Conservation (phyloP, 2,113 vertebrate species). For the Macquaria australasica region DNA sequence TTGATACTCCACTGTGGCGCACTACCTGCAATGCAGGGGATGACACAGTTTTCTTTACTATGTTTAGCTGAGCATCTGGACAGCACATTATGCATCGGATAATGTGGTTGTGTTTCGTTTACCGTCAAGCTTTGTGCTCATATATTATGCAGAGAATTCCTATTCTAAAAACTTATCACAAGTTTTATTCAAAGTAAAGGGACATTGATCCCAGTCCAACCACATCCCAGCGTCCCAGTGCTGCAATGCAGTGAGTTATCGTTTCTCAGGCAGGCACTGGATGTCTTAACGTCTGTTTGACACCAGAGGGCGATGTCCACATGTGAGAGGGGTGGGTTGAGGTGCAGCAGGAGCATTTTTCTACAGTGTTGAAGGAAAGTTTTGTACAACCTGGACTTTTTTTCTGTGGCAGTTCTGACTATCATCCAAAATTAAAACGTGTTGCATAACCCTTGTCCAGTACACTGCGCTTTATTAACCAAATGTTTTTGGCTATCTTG, state of each 20-base stretch:
- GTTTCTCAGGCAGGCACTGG: neutral
- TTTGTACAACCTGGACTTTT: neutral
- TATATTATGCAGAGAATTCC: neutral
- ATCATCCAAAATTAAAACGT: neutral
- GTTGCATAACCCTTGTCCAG: neutral
- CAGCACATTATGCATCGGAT: slow-evolving; percentile 17
- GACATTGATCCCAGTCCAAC: slow-evolving; percentile 43
- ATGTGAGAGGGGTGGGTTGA: slow-evolving; percentile 21
- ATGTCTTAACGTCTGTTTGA: slow-evolving; percentile 37
- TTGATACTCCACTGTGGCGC: slow-evolving; percentile 38
- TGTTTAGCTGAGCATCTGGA: slow-evolving; percentile 37
- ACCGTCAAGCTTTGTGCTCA: neutral
- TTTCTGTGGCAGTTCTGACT: neutral
- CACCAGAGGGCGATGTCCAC: slow-evolving; percentile 80
- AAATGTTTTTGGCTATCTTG: neutral
- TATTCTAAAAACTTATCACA: neutral
- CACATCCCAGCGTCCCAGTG: slow-evolving; percentile 53
- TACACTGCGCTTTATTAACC: neutral
- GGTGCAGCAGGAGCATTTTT: slow-evolving; percentile 5
- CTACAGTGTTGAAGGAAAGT: neutral
- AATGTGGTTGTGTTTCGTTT: neutral
- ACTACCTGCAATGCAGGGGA: slow-evolving; percentile 69
- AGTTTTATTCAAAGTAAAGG: slow-evolving; percentile 43
- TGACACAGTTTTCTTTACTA: slow-evolving; percentile 45
- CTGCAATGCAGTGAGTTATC: slow-evolving; percentile 84